phyloP scores from a whole-genome alignment of 35 echinoderm and acorn worm species.

The Ophioderma brevispina region DNA sequence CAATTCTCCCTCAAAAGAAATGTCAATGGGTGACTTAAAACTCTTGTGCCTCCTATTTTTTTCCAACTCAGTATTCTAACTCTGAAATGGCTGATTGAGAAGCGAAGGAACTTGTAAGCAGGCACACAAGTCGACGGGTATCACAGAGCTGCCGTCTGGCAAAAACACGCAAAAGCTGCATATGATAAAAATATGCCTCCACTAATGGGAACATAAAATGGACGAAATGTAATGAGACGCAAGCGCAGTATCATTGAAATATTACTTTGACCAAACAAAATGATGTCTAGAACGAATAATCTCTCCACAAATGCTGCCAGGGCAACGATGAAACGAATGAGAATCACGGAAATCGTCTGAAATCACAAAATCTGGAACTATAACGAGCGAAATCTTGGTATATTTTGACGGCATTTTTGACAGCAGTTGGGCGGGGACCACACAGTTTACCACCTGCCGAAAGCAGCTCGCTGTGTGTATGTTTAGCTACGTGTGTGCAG shows the following conservation, averaged over 20 bases:
- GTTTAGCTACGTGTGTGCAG: background rate
- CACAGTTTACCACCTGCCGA: background rate
- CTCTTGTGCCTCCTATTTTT: too few relatives aligned
- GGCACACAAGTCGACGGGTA: too few relatives aligned
- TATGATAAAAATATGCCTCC: background rate
- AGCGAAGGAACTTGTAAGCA: too few relatives aligned
- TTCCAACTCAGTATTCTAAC: too few relatives aligned
- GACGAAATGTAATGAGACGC: background rate
- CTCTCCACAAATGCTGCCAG: background rate
- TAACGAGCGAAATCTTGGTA: background rate
- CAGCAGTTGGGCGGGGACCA: conserved; percentile 1
- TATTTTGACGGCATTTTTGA: background rate
- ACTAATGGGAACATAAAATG: background rate
- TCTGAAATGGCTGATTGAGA: too few relatives aligned
- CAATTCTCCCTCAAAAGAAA: too few relatives aligned
- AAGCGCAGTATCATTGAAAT: background rate
- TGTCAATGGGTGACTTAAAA: too few relatives aligned
- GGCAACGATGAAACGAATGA: background rate
- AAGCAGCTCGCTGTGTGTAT: background rate
- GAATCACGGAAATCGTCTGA: background rate
- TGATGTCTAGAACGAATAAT: background rate
- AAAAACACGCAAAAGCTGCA: background rate
- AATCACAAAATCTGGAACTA: background rate
- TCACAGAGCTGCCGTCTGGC: background rate
- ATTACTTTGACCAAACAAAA: background rate